phyloP scores from a whole-genome alignment of 2,113 vertebrate genomes.

The Silurus asotus region DNA sequence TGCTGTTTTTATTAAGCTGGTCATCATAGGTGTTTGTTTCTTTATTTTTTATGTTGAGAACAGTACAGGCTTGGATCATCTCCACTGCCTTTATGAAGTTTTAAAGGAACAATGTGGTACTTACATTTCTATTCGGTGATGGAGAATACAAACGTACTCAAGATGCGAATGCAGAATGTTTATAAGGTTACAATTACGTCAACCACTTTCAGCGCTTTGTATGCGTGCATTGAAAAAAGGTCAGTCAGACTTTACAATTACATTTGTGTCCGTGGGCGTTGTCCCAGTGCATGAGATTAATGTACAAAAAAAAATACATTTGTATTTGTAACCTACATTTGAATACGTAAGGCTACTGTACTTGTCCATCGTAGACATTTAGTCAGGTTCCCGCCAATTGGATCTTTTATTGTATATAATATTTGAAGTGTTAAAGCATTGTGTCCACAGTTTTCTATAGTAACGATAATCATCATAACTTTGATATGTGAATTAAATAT shows the following conservation, averaged over 20 bases:
- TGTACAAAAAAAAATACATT: conserved; percentile 62
- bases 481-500: conserved; percentile 67
- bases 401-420: conserved; percentile 73
- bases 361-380: conserved; percentile 64
- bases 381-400: conserved; percentile 63
- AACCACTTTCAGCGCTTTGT: conserved; percentile 34
- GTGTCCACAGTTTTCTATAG: conserved; percentile 72
- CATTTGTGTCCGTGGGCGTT: conserved; percentile 62
- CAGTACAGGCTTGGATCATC: conserved; percentile 63
- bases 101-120: conserved; percentile 69
- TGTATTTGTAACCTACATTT: conserved; percentile 68
- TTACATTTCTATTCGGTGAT: conserved; percentile 59
- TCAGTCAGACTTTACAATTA: conserved; percentile 52
- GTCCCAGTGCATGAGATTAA: conserved; percentile 72
- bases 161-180: conserved; percentile 65
- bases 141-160: conserved; percentile 38
- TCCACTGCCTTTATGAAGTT: conserved; percentile 74
- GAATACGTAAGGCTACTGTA: conserved; percentile 60
- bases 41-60: conserved; percentile 59
- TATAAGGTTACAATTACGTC: conserved; percentile 59
- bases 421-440: conserved; percentile 64
- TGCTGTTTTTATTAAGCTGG: conserved; percentile 47
- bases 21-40: conserved; percentile 15
- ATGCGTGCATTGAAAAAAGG: conserved; percentile 22
- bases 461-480: conserved; percentile 69